phyloP scores from a whole-genome alignment of 2,888 invertebrate species.

The Gordius sp. region DNA sequence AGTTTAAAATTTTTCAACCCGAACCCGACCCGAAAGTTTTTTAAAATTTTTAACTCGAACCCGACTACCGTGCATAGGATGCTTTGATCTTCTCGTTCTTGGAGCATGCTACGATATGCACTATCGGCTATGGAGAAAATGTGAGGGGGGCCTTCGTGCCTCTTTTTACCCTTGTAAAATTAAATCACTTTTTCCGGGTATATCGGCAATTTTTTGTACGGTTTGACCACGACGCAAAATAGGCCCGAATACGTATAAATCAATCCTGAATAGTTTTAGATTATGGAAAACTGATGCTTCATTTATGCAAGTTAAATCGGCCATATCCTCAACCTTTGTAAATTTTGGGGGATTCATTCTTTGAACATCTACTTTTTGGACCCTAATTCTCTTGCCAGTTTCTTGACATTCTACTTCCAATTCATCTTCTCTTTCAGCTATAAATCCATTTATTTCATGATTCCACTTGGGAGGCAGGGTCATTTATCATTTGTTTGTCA shows the following conservation, averaged over 20 bases:
- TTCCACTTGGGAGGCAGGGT: slow-evolving; percentile 40
- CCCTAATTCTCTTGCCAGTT: slow-evolving; percentile 65
- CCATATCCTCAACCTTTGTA: slow-evolving; percentile 99
- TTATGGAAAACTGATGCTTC: slow-evolving; percentile 98
- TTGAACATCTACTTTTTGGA: slow-evolving; percentile 88
- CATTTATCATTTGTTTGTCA: slow-evolving; percentile 21
- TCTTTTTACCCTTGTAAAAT: slow-evolving; percentile 91
- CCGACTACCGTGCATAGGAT: too few species aligned
- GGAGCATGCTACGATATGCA: slow-evolving; percentile 93
- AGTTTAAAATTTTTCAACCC: too few species aligned
- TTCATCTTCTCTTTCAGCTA: slow-evolving; percentile 66
- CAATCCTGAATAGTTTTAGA: slow-evolving; percentile 36
- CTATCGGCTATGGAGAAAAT: slow-evolving; percentile 98
- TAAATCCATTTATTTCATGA: slow-evolving; percentile 64
- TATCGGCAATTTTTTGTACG: slow-evolving; percentile 91
- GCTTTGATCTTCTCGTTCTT: too few species aligned
- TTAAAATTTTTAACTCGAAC: too few species aligned
- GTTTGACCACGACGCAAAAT: slow-evolving; percentile 98
- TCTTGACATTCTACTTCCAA: slow-evolving; percentile 88
- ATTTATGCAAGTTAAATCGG: slow-evolving; percentile 92
- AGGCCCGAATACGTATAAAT: slow-evolving; percentile 97
- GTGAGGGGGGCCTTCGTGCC: slow-evolving; percentile 95
- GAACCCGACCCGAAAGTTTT: too few species aligned
- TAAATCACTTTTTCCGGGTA: slow-evolving; percentile 99
- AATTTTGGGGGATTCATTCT: slow-evolving; percentile 99